These are phyloP conservation scores for Pelochelys cantorii DNA, from an alignment of 2,797 vertebrate genomes.

Conservation along the genomic window DNA sequence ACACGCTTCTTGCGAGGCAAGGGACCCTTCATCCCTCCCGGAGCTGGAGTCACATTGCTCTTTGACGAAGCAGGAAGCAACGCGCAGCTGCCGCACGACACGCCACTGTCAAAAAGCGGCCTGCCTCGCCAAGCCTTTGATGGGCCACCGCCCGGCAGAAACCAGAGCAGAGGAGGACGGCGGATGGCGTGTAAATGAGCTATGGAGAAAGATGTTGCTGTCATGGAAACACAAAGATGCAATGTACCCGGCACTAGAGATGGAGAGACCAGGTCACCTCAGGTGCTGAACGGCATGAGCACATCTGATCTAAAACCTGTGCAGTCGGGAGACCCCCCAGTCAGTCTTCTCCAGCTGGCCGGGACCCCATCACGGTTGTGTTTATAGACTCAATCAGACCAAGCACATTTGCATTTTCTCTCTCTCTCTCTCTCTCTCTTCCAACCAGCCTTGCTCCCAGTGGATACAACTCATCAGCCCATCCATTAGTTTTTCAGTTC, in stretches of 20 bases:
- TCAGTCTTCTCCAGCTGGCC: not conserved
- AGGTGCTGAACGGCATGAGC: not conserved
- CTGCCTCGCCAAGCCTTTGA: not conserved
- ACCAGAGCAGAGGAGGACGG: too few species aligned
- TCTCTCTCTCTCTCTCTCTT: not conserved
- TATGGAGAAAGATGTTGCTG: not conserved
- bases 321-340: not conserved
- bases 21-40: not conserved
- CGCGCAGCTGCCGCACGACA: too few species aligned
- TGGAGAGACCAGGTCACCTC: not conserved
- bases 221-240: not conserved
- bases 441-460: not conserved
- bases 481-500: not conserved
- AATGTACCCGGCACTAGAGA: too few species aligned
- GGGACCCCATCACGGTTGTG: not conserved
- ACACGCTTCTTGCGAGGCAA: not conserved
- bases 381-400: not conserved
- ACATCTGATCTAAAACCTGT: not conserved
- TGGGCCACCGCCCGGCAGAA: not conserved
- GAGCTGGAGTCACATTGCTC: not conserved
- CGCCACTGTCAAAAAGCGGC: not conserved
- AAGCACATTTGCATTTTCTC: not conserved
- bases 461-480: not conserved
- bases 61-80: not conserved
- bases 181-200: not conserved